Evolutionary conservation across 2,113 vertebrate species (phyloP), one percentile per base, ranked within the genome.

Genomic region (Brachionichthys hirsutus): DNA sequence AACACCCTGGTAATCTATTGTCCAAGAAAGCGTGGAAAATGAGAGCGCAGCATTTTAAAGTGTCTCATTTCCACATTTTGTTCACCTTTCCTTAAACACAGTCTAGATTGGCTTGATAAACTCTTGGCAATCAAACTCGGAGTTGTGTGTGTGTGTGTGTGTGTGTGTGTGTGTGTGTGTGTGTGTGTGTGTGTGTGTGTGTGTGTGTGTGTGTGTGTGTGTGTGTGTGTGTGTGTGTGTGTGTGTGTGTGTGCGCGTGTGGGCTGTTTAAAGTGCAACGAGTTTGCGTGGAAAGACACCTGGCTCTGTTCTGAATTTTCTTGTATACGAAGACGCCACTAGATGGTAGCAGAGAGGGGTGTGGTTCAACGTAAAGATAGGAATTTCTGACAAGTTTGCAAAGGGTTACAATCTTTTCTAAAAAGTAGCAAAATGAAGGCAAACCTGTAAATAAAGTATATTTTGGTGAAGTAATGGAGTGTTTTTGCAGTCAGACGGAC

Each of bases 51-150:
- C 65, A 19, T 58, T 81, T 79, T 13, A 76, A 65, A 81, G 78
- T 62, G 73, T 54, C 69, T 63, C 81, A 71, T 73, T 86, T 86
- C 83, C 86, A 85, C 84, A 74, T 75, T 81, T 81, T 83, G 84
- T 82, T 83, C 75, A 83, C 73, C 79, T 80, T 82, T 80, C 79
- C 75, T 77, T 53, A 75, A 69, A 77, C 68, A 61, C 35, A 30
- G 22, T 15, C 2, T 2, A 49, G 72, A 78, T 78, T 67, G 76
- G 48, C 78, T 51, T 48, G 77, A 76, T 80, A 82, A 72, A 38
- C 50, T 61, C 35, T 67, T 78, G 67, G 75, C 70, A 75, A 38
- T 12, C 36, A 13, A 45, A 34, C n/a, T 52, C 50, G 54, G 3
- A 7, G 18, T 49, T 54, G 42, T 59, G 20, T 20, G 46, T 42